Evolutionary conservation across 2,797 vertebrate genomes (phyloP), one percentile per base, ranked within the genome.

Genomic region (Nannoperca australis): DNA sequence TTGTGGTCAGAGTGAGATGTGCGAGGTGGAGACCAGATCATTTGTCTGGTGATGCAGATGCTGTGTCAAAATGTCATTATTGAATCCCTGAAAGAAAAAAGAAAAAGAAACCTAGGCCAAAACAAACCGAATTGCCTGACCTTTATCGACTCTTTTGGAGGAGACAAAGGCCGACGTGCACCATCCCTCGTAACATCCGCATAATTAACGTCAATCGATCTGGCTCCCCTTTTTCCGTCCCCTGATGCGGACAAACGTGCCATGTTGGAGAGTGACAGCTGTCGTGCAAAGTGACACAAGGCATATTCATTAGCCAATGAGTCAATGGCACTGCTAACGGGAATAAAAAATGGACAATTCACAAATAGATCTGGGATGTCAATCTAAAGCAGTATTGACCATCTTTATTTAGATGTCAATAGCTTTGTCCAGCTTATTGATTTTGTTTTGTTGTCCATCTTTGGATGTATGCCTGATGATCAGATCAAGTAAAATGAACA

Each of bases 171-270:
- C 88, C 82, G 70, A 70, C 58, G 84, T 85, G 83, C 90, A 86
- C 70, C 78, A 59, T 89, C 91, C 90, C 96, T 96, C 93, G 93
- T 91, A 96, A 93, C 92, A 93, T 94, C 90, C 92, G 95, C 95
- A 96, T 97, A 97, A 97, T 97, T 97, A 96, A 94, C 88, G 93
- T 93, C 95, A 93, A 97, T 97, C 94, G 95, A 96, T 95, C 94
- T 67, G 56, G 78, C 84, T 88, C 76, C 79, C 47, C 76, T 93
- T 93, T 94, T 95, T 94, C 89, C 86, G 71, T 83, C 77, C 82
- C 87, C 85, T 91, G 90, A 93, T 91, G 85, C n/a, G 27, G 70
- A 82, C 55, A 34, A 73, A 84, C 67, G 86, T 84, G 87, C 77
- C 84, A 70, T 82, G 79, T 38, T 34, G 50, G 58, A 81, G 91